Conservation (phyloP, 2,113 vertebrate genomes). For the Corydoras sp. region DNA sequence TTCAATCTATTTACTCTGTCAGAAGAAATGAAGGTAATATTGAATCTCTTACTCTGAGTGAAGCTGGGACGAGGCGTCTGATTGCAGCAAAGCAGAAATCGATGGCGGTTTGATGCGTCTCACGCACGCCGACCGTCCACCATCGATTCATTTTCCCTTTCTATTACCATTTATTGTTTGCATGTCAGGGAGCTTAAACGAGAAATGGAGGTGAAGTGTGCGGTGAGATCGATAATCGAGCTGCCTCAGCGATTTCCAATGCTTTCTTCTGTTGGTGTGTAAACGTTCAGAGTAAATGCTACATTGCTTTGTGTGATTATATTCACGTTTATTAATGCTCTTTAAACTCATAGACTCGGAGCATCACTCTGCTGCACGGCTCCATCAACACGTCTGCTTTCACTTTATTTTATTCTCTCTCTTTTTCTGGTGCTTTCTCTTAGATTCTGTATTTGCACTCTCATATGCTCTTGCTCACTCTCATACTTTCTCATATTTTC, state of each 20-base stretch:
- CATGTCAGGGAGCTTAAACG: conserved; percentile 16
- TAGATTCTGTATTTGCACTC: too few species aligned
- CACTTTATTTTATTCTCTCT: neutral
- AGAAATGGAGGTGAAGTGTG: neutral
- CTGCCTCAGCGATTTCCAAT: conserved; percentile 2
- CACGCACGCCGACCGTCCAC: conserved; percentile 8
- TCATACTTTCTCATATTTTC: too few species aligned
- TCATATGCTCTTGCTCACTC: too few species aligned
- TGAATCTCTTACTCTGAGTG: neutral
- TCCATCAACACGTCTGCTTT: too few species aligned
- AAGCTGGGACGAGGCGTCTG: conserved; percentile 1
- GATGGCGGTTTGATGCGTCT: neutral
- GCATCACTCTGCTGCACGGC: too few species aligned
- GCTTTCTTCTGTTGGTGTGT: conserved; percentile 1
- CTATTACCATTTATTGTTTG: conserved; percentile 33
- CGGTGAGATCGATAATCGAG: neutral
- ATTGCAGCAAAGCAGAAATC: conserved; percentile 24
- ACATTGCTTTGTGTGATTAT: neutral
- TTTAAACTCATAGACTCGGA: neutral
- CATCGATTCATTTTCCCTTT: conserved; percentile 29
- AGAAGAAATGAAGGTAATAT: conserved; percentile 5
- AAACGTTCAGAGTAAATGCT: conserved; percentile 8
- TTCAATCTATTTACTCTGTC: neutral
- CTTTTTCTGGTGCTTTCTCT: too few species aligned
- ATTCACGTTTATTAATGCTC: neutral